These are phyloP conservation scores for Meloidogyne hapla DNA, from an alignment of 1,140 invertebrate species.

Conservation along the genomic window DNA sequence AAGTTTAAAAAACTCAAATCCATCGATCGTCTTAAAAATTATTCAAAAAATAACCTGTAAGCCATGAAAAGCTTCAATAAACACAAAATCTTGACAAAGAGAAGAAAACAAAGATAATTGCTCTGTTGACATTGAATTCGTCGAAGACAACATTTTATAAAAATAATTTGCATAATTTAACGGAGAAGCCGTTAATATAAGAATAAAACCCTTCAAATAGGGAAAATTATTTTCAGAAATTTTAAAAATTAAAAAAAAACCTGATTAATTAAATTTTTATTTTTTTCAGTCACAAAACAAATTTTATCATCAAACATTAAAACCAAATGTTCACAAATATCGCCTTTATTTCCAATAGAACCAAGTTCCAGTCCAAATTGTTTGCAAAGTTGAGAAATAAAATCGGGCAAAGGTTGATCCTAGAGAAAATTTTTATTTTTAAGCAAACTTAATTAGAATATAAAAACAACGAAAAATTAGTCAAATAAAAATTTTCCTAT, in stretches of 20 bases:
- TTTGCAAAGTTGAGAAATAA: constrained; percentile 34
- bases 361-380: constrained; percentile 33
- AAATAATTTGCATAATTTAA: constrained; percentile 30
- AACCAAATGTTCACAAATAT: constrained; percentile 29
- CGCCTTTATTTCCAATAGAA: constrained; percentile 10
- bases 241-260: background rate
- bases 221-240: too few species aligned
- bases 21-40: too few species aligned
- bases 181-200: constrained; percentile 49
- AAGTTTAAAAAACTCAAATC: constrained; percentile 41
- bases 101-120: constrained; percentile 29
- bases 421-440: background rate
- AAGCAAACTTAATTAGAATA: background rate
- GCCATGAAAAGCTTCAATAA: constrained; percentile 33
- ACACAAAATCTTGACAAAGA: constrained; percentile 40
- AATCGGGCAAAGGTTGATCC: constrained; percentile 28
- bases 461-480: background rate
- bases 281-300: constrained; percentile 49
- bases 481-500: background rate
- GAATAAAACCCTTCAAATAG: constrained; percentile 40
- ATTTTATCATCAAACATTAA: constrained; percentile 49
- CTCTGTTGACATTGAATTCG: background rate
- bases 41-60: constrained; percentile 33
- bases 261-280: constrained; percentile 41
- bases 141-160: constrained; percentile 34